These are phyloP conservation scores for Periparus ater DNA, from an alignment of 2,797 vertebrate species.

Conservation along the genomic window DNA sequence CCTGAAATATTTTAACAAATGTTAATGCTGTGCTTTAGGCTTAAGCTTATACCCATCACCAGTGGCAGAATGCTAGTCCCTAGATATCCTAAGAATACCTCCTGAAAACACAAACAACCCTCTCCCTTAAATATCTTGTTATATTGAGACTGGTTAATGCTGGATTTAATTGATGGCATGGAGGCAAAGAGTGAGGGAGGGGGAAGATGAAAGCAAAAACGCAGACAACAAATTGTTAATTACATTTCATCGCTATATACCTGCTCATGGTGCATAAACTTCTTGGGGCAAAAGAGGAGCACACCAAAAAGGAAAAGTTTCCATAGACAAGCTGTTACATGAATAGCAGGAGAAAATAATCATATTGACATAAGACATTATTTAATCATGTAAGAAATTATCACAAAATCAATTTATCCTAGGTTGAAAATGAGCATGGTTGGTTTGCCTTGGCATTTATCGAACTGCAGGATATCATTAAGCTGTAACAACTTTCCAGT, in stretches of 20 bases:
- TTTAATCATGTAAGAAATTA: slow-evolving; percentile 46
- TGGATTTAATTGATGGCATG: neutral
- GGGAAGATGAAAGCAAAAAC: neutral
- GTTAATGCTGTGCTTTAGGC: neutral
- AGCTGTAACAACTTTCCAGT: slow-evolving; percentile 45
- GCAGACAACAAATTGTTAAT: neutral
- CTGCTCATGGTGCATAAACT: neutral
- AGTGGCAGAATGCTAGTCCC: neutral
- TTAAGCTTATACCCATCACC: neutral
- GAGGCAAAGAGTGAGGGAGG: fast-evolving
- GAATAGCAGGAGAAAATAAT: slow-evolving; percentile 5
- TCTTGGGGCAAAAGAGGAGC: neutral
- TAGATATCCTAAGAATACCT: neutral
- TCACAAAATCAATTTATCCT: slow-evolving; percentile 47
- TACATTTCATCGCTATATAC: neutral
- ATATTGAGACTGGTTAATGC: neutral
- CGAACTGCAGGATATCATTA: slow-evolving; percentile 58
- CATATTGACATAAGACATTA: slow-evolving; percentile 1
- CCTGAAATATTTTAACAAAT: neutral
- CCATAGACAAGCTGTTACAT: neutral
- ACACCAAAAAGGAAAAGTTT: neutral
- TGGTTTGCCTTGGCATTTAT: slow-evolving; percentile 58
- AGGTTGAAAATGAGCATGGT: neutral
- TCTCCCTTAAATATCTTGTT: neutral
- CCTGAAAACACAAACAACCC: neutral